A percentile compares a stretch with the other conserved stretches of the same genome.
These are phyloP conservation scores for Stylophora pistillata DNA, from an alignment of 64 coral and sea anemone species.

Conservation along the genomic window DNA sequence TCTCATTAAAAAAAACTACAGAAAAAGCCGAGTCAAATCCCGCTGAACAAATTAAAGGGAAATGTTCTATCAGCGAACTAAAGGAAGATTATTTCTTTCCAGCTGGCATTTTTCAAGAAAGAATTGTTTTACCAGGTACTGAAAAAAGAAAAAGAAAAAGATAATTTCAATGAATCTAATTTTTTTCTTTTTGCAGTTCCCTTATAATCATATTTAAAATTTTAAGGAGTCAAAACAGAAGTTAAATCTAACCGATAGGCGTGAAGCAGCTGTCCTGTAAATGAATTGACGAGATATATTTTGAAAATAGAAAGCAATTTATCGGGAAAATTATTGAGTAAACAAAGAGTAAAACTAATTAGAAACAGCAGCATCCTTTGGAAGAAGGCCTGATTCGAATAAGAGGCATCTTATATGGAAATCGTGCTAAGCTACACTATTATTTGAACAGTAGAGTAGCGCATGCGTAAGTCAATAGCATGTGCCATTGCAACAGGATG, in stretches of 20 bases:
- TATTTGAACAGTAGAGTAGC: background rate
- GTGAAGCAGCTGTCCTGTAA: background rate
- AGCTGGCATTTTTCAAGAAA: background rate
- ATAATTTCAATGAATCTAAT: background rate
- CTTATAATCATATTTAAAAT: background rate
- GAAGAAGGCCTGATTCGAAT: background rate
- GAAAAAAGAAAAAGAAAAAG: background rate
- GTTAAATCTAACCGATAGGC: background rate
- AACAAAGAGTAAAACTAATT: background rate
- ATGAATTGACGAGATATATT: background rate
- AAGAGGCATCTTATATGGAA: background rate
- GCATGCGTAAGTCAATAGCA: too few species aligned
- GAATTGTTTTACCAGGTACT: background rate
- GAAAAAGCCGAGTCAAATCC: background rate
- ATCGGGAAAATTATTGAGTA: background rate
- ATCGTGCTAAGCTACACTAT: background rate
- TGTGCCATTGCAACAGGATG: background rate
- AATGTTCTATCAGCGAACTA: background rate
- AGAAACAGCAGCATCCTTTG: background rate
- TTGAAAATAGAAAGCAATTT: background rate
- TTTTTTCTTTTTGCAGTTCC: background rate
- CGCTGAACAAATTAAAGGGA: background rate
- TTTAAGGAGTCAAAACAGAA: background rate
- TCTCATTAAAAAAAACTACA: background rate
- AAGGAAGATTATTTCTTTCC: background rate